Percentiles rank a stretch among this genome's conserved stretches.
Evolutionary conservation across 2,888 invertebrate species (phyloP).

Genomic region (Cylindroiulus punctatus): DNA sequence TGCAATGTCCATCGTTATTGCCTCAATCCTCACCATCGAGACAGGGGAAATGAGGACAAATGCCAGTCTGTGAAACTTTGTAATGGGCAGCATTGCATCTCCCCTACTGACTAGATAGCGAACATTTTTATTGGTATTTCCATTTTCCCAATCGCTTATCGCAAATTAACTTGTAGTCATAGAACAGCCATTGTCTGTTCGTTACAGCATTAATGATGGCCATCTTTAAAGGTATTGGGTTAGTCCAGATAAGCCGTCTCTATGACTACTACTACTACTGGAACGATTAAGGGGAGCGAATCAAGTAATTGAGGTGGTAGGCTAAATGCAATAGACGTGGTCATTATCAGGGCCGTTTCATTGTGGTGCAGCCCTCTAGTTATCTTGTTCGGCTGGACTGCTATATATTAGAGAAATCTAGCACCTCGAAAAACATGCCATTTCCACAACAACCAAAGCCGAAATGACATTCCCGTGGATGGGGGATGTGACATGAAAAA

Average conservation of each 20-base stretch:
- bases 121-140: slow-evolving; percentile 54
- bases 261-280: slow-evolving; percentile 45
- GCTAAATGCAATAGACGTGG: slow-evolving; percentile 43
- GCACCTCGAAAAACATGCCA: slow-evolving; percentile 36
- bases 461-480: not conserved
- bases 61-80: not conserved
- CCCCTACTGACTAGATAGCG: slow-evolving; percentile 2
- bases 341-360: slow-evolving; percentile 49
- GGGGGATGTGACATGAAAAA: slow-evolving; percentile 8
- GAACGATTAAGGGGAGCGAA: slow-evolving; percentile 49
- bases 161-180: slow-evolving; percentile 55
- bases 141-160: slow-evolving; percentile 55
- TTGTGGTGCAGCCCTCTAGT: slow-evolving; percentile 36
- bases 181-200: slow-evolving; percentile 54
- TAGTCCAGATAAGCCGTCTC: slow-evolving; percentile 48
- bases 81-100: not conserved
- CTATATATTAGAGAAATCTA: slow-evolving; percentile 15
- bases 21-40: not conserved
- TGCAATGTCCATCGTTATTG: not conserved
- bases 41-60: not conserved
- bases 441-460: slow-evolving; percentile 10
- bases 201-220: slow-evolving; percentile 54
- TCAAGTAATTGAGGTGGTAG: slow-evolving; percentile 50
- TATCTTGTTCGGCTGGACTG: slow-evolving; percentile 29
- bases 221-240: slow-evolving; percentile 54